Percentiles rank a stretch among this genome's conserved stretches.
These are phyloP conservation scores for Drosophila orosa DNA, from an alignment of 1,140 invertebrate species.

Conservation along the genomic window DNA sequence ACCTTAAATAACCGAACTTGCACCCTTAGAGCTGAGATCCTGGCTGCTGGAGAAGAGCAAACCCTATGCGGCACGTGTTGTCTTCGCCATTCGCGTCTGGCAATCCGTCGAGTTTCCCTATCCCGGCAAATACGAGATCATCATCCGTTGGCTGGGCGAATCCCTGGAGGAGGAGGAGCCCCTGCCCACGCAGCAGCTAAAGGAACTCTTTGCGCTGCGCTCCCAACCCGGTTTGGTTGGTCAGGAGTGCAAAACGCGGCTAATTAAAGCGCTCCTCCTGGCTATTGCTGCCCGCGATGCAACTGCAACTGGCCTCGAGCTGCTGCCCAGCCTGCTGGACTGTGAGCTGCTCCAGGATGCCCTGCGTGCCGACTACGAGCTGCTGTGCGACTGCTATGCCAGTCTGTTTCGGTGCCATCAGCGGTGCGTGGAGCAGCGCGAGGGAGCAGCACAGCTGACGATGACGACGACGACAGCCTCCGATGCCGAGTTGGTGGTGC, in stretches of 20 bases:
- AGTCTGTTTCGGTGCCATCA: constrained; percentile 60
- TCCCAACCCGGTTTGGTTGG: constrained; percentile 65
- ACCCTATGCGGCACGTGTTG: constrained; percentile 54
- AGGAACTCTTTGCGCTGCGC: constrained; percentile 55
- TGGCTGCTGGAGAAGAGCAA: constrained; percentile 62
- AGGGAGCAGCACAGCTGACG: too few species aligned
- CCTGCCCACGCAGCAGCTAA: constrained; percentile 44
- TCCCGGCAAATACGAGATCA: constrained; percentile 70
- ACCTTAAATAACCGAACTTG: neutral
- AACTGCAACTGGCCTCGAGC: constrained; percentile 5
- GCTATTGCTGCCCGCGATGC: neutral
- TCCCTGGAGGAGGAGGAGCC: constrained; percentile 17
- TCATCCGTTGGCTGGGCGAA: constrained; percentile 63
- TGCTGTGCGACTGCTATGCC: constrained; percentile 47
- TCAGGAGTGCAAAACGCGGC: constrained; percentile 31
- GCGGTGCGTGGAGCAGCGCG: constrained; percentile 28
- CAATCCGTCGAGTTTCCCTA: constrained; percentile 75
- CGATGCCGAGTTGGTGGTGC: constrained; percentile 57
- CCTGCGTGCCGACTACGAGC: constrained; percentile 48
- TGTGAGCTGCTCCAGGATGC: constrained; percentile 71
- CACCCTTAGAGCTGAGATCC: constrained; percentile 59
- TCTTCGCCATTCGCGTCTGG: constrained; percentile 77
- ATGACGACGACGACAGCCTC: too few species aligned
- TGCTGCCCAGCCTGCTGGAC: constrained; percentile 48
- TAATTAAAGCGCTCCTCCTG: constrained; percentile 39